Evolutionary conservation across 2,888 invertebrate genomes (phyloP), one percentile per base, ranked within the genome.

Genomic region (Hoplodrina ambigua): DNA sequence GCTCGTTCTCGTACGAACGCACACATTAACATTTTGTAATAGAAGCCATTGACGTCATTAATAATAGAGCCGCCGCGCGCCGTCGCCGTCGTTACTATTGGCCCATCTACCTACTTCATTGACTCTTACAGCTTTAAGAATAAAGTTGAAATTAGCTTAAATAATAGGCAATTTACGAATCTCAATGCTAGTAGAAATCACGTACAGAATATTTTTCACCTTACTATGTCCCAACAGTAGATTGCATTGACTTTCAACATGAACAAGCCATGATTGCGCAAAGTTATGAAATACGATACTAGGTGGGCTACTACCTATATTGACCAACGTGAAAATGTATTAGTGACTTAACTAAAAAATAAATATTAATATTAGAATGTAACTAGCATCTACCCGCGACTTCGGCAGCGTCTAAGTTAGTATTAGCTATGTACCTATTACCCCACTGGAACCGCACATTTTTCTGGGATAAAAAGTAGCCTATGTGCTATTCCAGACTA

Each of bases 191-290:
- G 59, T 58, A 62, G 19, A 53, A 41, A 70, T 49, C 72, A 80
- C 75, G 69, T 78, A 74, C 64, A 59, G 50, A 72, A 64, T 72
- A 80, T 76, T 81, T 76, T 81, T 72, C 61, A 76, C 60, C 33
- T 64, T 50, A 64, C 55, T 74, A 53, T 81, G 73, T 74, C 71
- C 46, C 73, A 79, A 84, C 54, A 72, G 65, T 75, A 55, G 72
- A 78, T 83, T 80, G 54, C 79, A 79, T 81, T 78, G 69, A 78
- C 78, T 83, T 84, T 81, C 76, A 75, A 81, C 75, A 85, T 63
- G 30, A 60, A 69, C 70, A 70, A 73, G 33, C 63, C 66, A 79
- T 77, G 69, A 67, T 82, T 84, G 64, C 73, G 66, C 72, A 72
- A 80, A 56, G 30, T 54, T 61, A 55, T 80, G 72, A 69, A 82